A percentile compares a stretch with the other conserved stretches of the same genome.
Conservation (phyloP, 2,888 invertebrate genomes). For the Cepaea hortensis region DNA sequence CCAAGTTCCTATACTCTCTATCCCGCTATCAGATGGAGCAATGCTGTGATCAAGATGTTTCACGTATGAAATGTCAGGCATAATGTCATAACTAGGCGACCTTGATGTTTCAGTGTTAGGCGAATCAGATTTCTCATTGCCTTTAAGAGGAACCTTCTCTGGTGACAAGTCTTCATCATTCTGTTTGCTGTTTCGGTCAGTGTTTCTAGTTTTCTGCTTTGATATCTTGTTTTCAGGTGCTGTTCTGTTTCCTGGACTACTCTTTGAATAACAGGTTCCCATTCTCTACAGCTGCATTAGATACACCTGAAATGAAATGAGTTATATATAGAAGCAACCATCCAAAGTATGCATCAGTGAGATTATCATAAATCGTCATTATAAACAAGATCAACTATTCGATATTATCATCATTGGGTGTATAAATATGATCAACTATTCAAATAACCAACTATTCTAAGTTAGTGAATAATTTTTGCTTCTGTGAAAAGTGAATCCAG, state of each 20-base stretch:
- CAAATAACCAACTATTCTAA: too few species aligned
- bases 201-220: conserved; percentile 3
- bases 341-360: too few species aligned
- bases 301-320: not conserved
- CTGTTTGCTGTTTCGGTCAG: not conserved
- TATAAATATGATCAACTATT: too few species aligned
- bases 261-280: conserved; percentile 42
- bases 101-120: not conserved
- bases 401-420: too few species aligned
- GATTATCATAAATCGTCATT: too few species aligned
- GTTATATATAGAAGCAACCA: not conserved
- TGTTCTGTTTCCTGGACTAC: not conserved
- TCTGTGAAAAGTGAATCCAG: too few species aligned
- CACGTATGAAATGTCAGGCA: conserved; percentile 11
- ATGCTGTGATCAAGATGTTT: conserved; percentile 50
- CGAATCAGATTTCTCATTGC: not conserved
- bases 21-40: conserved; percentile 66
- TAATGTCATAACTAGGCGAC: conserved; percentile 1
- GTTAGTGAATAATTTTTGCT: too few species aligned
- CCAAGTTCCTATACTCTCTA: conserved; percentile 57
- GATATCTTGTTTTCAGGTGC: conserved; percentile 1
- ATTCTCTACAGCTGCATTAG: conserved; percentile 8
- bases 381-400: too few species aligned
- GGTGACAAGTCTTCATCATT: conserved; percentile 3
- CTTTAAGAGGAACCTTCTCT: conserved; percentile 15